Percentiles rank a stretch among this genome's conserved stretches.
phyloP scores from a whole-genome alignment of 2,888 invertebrate genomes.

The Apamea sordens region DNA sequence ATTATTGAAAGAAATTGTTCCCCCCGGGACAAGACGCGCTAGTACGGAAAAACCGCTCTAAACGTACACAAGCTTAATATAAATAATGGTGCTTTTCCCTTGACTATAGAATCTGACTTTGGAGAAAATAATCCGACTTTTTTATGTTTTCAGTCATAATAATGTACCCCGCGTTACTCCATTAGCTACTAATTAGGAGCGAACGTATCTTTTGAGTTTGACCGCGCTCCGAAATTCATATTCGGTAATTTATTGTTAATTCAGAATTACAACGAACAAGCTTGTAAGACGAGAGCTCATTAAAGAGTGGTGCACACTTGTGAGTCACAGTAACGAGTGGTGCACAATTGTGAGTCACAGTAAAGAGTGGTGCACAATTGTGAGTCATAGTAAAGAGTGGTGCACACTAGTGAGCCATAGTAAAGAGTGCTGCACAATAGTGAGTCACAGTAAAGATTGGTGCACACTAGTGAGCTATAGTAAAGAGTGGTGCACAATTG shows the following conservation, averaged over 20 bases:
- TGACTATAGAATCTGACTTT: slow-evolving; percentile 45
- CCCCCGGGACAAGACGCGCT: slow-evolving; percentile 66
- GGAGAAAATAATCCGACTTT: slow-evolving; percentile 72
- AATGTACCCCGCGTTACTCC: slow-evolving; percentile 75
- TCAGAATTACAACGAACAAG: slow-evolving; percentile 59
- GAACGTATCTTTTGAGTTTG: slow-evolving; percentile 70
- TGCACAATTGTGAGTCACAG: no score
- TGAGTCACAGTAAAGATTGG: no score
- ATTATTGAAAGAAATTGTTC: slow-evolving; percentile 82
- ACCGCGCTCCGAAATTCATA: slow-evolving; percentile 61
- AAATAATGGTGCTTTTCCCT: slow-evolving; percentile 57
- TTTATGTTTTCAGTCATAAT: slow-evolving; percentile 75
- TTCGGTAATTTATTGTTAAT: slow-evolving; percentile 66
- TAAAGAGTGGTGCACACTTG: slow-evolving; percentile 42
- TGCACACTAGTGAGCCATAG: no score
- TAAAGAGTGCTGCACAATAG: no score
- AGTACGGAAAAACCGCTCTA: slow-evolving; percentile 59
- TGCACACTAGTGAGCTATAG: no score
- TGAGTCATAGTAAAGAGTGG: no score
- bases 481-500: no score
- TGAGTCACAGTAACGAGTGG: background rate
- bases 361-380: no score
- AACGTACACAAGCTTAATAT: slow-evolving; percentile 36
- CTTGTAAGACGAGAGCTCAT: slow-evolving; percentile 61
- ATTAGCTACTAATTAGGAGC: slow-evolving; percentile 78